Evolutionary conservation across 2,888 invertebrate genomes (phyloP).

Genomic region (Carterocephalus palaemon): DNA sequence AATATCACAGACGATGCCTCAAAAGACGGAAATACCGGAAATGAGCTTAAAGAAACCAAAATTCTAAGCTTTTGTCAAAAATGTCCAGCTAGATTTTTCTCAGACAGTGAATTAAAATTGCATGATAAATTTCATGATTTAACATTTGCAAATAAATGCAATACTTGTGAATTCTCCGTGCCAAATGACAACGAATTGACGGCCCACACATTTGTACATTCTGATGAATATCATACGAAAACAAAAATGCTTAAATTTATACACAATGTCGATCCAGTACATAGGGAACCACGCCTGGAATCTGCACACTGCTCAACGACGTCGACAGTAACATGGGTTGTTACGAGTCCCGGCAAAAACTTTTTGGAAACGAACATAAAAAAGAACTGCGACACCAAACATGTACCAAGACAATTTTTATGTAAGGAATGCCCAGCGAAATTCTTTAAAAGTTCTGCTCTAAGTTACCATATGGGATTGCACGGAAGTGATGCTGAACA

Average conservation of each 20-base stretch:
- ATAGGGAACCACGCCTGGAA: constrained; percentile 81
- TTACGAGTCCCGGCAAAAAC: constrained; percentile 48
- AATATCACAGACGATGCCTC: constrained; percentile 41
- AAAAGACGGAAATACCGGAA: constrained; percentile 45
- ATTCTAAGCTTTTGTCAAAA: constrained; percentile 86
- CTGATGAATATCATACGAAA: constrained; percentile 87
- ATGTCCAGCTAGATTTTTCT: constrained; percentile 91
- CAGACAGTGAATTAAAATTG: constrained; percentile 84
- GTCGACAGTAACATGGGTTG: constrained; percentile 69
- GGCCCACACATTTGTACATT: constrained; percentile 86
- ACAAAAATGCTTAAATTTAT: constrained; percentile 83
- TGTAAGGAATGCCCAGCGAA: constrained; percentile 85
- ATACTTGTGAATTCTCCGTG: constrained; percentile 87
- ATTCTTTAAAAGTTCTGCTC: constrained; percentile 84
- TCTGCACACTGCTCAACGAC: constrained; percentile 51
- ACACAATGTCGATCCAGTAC: constrained; percentile 81
- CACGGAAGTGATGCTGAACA: constrained; percentile 82
- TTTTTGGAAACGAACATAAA: constrained; percentile 44
- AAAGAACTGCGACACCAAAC: constrained; percentile 50
- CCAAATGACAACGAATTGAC: constrained; percentile 83
- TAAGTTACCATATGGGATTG: constrained; percentile 83
- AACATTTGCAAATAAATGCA: constrained; percentile 82
- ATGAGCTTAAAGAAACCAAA: constrained; percentile 54
- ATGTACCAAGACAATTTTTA: constrained; percentile 62
- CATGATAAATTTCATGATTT: constrained; percentile 85